These are phyloP conservation scores for Amaurobius ferox DNA, from an alignment of 2,888 invertebrate species.

Conservation along the genomic window DNA sequence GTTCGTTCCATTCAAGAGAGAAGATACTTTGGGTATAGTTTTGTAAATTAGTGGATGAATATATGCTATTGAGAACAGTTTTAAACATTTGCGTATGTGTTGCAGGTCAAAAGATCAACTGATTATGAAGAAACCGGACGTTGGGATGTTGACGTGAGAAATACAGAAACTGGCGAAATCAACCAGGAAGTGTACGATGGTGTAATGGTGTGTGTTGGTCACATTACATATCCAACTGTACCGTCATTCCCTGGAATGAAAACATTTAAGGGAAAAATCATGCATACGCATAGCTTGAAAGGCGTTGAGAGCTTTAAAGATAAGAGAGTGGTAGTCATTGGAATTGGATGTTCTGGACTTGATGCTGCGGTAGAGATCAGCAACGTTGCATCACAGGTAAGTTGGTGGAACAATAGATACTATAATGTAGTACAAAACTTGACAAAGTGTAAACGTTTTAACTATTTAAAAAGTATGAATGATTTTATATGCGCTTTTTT, in stretches of 20 bases:
- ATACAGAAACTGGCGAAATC: conserved; percentile 53
- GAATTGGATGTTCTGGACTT: conserved; percentile 79
- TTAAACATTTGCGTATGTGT: too few relatives aligned
- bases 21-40: too few relatives aligned
- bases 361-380: conserved; percentile 78
- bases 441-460: too few relatives aligned
- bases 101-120: conserved; percentile 17
- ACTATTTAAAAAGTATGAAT: too few relatives aligned
- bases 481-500: too few relatives aligned
- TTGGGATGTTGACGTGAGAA: conserved; percentile 49
- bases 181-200: conserved; percentile 77
- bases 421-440: too few relatives aligned
- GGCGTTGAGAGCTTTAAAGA: conserved; percentile 73
- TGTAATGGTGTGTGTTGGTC: conserved; percentile 79
- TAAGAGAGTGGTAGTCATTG: conserved; percentile 78
- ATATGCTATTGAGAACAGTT: too few relatives aligned
- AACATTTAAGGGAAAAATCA: conserved; percentile 75
- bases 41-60: too few relatives aligned
- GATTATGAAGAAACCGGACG: conserved; percentile 59
- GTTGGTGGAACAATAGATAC: too few relatives aligned
- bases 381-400: conserved; percentile 75
- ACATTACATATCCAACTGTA: conserved; percentile 78
- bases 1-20: too few relatives aligned
- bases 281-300: conserved; percentile 75
- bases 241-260: conserved; percentile 78